Base-by-base conservation (phyloP, 2,113 vertebrate genomes). In the Austrofundulus limnaeus region DNA sequence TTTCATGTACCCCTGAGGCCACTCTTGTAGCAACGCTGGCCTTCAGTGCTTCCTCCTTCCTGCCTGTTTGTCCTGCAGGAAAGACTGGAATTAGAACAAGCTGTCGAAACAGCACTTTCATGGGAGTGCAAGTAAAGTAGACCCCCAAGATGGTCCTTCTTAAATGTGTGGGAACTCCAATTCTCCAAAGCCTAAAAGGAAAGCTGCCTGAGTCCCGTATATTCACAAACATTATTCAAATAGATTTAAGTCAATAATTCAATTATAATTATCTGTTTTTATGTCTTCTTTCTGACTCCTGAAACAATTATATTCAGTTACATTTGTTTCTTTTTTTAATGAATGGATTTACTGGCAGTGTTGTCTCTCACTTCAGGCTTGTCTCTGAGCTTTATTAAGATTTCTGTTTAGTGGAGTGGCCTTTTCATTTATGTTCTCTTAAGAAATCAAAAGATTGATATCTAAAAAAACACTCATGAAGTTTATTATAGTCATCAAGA, bases 81-180 rank as follows among this genome's bases (percentile, higher is more conserved):
- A 70, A 83, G 52, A 23, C 41, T 75, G 68, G 71, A 90, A 92
- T 89, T 85, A 75, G 64, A 89, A 82, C 87, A 90, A 91, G 87
- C 88, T 91, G 89, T 88, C 10, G 85, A 88, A 89, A 91, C 86
- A 90, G 72, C 77, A 64, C 68, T 81, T 88, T 61, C 81, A 68
- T 87, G 78, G 73, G 79, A 88, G 80, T 38, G 34, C 65, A 77
- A 60, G 74, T 85, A 76, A 70, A 52, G 37, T 59, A 84, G 63
- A 83, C 78, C 82, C 82, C 65, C 53, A 72, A 73, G 75, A 70
- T 66, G 56, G 61, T 67, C 59, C 75, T 79, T 88, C 59, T 62
- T 70, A 69, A 72, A 69, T 66, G 61, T 72, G 77, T 75, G 83
- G 66, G 68, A 72, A 82, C 72, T 65, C 64, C 52, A 37, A 28